Percentiles rank a stretch among this genome's conserved stretches.
Conservation (phyloP, 2,888 invertebrate species). For the Drosophila mercatorum region DNA sequence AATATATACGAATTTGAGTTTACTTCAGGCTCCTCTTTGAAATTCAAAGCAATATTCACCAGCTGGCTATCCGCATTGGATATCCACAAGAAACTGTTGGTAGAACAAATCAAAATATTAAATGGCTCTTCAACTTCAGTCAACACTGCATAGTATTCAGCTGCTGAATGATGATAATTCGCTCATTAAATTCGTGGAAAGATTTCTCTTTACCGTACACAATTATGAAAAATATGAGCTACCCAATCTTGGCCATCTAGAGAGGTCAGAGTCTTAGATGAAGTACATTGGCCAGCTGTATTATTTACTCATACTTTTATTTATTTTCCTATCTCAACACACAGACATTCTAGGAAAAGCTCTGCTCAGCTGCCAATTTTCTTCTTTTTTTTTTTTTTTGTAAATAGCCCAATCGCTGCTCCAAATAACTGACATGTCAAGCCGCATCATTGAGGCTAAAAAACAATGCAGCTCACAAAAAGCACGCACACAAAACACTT, state of each 20-base stretch:
- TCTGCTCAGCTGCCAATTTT: not conserved
- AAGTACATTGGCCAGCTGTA: not conserved
- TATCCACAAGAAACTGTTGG: not conserved
- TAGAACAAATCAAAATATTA: not conserved
- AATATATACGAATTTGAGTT: too few species aligned
- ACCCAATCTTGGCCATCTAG: too few species aligned
- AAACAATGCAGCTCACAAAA: conserved; percentile 20
- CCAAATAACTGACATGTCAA: conserved; percentile 38
- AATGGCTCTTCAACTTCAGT: not conserved
- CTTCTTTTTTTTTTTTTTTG: too few species aligned
- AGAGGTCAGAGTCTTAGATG: not conserved
- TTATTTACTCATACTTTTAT: not conserved
- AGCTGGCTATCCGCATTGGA: not conserved
- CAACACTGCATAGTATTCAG: not conserved
- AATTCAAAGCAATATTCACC: not conserved
- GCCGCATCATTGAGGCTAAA: conserved; percentile 19
- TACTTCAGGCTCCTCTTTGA: too few species aligned
- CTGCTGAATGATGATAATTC: not conserved
- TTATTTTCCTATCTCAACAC: not conserved
- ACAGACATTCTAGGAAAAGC: not conserved
- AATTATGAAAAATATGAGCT: not conserved
- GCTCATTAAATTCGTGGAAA: not conserved
- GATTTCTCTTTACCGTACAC: not conserved
- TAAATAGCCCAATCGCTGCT: conserved; percentile 9
- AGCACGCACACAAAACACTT: conserved; percentile 54